These are phyloP conservation scores for Proteles cristata DNA, from an alignment of 2,113 vertebrate species.

Conservation along the genomic window DNA sequence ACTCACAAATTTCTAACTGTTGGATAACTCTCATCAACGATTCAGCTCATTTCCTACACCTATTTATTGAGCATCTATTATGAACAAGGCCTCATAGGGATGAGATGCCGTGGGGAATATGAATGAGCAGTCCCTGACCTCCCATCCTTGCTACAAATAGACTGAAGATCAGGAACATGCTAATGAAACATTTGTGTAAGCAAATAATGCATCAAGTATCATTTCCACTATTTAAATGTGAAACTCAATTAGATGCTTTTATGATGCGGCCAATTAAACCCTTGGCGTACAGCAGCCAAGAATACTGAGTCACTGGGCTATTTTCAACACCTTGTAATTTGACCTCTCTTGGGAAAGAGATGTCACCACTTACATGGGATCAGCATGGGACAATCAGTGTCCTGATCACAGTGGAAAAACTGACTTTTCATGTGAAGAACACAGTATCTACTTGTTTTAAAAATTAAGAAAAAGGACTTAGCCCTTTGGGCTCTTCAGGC, in stretches of 20 bases:
- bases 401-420: not conserved
- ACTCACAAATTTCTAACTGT: slow-evolving; percentile 52
- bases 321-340: slow-evolving; percentile 76
- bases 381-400: slow-evolving; percentile 4
- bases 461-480: not conserved
- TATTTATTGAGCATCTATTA: slow-evolving; percentile 51
- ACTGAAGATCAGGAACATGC: not conserved
- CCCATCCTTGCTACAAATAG: not conserved
- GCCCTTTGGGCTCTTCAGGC: not conserved
- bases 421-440: slow-evolving; percentile 57
- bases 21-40: not conserved
- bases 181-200: slow-evolving; percentile 34
- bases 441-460: slow-evolving; percentile 42
- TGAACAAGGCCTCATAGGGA: not conserved
- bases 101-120: not conserved
- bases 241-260: slow-evolving; percentile 66
- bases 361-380: slow-evolving; percentile 3
- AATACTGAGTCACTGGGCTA: slow-evolving; percentile 73
- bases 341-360: slow-evolving; percentile 77
- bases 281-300: slow-evolving; percentile 74
- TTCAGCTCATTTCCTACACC: slow-evolving; percentile 17
- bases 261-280: slow-evolving; percentile 63
- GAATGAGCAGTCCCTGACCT: not conserved
- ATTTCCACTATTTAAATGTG: slow-evolving; percentile 51
- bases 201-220: slow-evolving; percentile 52